Base-by-base conservation (phyloP, 2,888 invertebrate genomes). In the Nomada fabriciana region DNA sequence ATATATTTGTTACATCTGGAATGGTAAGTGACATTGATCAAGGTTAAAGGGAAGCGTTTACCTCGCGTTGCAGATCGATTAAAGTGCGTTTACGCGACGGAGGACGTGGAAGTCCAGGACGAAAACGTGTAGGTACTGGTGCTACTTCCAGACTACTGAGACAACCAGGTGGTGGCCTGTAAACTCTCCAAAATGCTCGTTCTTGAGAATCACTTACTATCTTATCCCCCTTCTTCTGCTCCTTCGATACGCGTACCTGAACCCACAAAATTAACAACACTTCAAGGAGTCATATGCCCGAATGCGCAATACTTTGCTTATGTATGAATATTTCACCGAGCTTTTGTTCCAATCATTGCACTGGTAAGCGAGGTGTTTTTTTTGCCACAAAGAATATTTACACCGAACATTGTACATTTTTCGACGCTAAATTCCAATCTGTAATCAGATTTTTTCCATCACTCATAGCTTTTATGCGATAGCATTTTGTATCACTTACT, bases 191-290 rank as follows among this genome's bases (percentile, higher is more conserved):
- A 94, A 98, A 99, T 70, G 99, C 99, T 88, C 98, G 96, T 94
- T 99, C 99, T 94, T 99, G 99, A 86, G 98, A 98, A 94, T 99
- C 99, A 88, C 97, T 97, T 82, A 99, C 98, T 91, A 98, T 97
- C 95, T 99, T 99, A 93, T 99, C 99, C 47, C 97, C 97, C 93
- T 99, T 99, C 94, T 99, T 99, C 88, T 98, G 96, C 80, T 98
- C 98, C 93, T 99, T 99, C 63, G 98, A 97, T 92, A 98, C 94
- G 87, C 98, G 96, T 88, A 98, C 97, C 97, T 97, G 92, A 42
- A 88, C 52, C 82, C 87, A 89, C 78, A 88, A 82, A 88, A 86
- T 86, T 71, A 84, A 83, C 76, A 87, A 73, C 81, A 85, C 85
- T 84, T 90, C 87, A 89, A 88, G 82, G 59, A 85, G 85, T 85